These are phyloP conservation scores for Acanthis flammea DNA, from an alignment of 2,797 vertebrate genomes.

Conservation along the genomic window DNA sequence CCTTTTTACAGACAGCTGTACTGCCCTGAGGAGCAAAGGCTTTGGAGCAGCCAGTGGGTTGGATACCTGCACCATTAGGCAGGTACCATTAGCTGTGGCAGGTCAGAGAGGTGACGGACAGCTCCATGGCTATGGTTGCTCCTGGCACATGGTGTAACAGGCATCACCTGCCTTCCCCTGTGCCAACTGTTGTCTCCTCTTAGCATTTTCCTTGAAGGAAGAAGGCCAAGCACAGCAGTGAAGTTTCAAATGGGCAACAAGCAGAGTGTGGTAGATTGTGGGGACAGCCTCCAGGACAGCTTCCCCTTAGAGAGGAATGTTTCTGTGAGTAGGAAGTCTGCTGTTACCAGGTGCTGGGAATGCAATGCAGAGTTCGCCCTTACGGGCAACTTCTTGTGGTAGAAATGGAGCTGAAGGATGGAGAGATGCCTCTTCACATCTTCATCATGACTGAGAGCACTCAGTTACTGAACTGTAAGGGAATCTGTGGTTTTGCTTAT, in stretches of 20 bases:
- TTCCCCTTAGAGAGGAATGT: background rate
- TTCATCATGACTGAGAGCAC: background rate
- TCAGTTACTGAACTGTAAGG: background rate
- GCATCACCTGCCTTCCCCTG: background rate
- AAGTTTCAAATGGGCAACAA: background rate
- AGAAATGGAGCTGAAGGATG: background rate
- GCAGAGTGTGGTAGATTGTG: fast-evolving
- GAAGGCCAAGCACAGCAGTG: background rate
- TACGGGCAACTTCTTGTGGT: background rate
- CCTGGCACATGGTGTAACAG: background rate
- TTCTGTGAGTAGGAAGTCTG: background rate
- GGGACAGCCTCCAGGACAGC: background rate
- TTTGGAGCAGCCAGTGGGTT: background rate
- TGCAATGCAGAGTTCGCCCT: background rate
- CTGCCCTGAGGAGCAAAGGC: background rate
- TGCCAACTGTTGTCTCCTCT: background rate
- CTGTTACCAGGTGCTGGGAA: background rate
- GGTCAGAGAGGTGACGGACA: background rate
- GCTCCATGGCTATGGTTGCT: fast-evolving
- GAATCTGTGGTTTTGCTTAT: background rate
- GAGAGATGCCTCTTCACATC: background rate
- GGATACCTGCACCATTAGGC: background rate
- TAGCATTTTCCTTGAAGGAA: background rate
- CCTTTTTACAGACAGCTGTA: background rate
- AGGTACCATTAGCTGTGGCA: background rate